Conservation (phyloP, 2,113 vertebrate species). For the Salminus brasiliensis region DNA sequence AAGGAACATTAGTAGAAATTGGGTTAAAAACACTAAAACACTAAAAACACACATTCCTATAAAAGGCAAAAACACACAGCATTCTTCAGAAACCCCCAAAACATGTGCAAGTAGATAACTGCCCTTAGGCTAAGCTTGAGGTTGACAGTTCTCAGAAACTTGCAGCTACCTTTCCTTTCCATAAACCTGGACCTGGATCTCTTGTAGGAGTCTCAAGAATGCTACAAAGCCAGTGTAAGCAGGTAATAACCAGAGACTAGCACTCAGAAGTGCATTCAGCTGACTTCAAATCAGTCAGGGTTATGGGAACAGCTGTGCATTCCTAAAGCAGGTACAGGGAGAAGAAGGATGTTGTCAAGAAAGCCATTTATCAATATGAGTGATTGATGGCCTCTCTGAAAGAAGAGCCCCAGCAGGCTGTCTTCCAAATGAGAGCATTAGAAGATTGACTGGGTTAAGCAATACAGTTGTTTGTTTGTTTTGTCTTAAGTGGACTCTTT, state of each 20-base stretch:
- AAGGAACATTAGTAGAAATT: too few species aligned
- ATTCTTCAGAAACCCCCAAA: not conserved
- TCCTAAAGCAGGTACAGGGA: slow-evolving; percentile 13
- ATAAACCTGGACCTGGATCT: slow-evolving; percentile 25
- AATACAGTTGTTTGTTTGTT: not conserved
- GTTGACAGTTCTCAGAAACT: not conserved
- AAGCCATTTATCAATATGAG: not conserved
- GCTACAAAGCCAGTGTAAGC: slow-evolving; percentile 5
- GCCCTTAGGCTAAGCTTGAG: not conserved
- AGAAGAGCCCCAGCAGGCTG: not conserved
- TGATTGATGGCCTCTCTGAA: not conserved
- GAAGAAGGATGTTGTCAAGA: not conserved
- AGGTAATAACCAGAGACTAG: slow-evolving; percentile 29
- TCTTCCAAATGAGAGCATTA: not conserved
- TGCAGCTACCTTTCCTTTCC: not conserved
- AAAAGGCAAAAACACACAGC: not conserved
- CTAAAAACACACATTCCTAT: not conserved
- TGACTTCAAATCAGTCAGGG: slow-evolving; percentile 19
- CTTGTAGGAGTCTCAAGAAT: not conserved
- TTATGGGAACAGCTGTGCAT: slow-evolving; percentile 32
- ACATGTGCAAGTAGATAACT: slow-evolving; percentile 11
- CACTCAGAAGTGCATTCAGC: slow-evolving; percentile 26
- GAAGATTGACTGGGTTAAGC: not conserved
- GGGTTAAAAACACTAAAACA: too few species aligned
- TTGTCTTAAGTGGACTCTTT: not conserved